phyloP scores from a whole-genome alignment of 2,888 invertebrate genomes.

The Argyresthia albistria region DNA sequence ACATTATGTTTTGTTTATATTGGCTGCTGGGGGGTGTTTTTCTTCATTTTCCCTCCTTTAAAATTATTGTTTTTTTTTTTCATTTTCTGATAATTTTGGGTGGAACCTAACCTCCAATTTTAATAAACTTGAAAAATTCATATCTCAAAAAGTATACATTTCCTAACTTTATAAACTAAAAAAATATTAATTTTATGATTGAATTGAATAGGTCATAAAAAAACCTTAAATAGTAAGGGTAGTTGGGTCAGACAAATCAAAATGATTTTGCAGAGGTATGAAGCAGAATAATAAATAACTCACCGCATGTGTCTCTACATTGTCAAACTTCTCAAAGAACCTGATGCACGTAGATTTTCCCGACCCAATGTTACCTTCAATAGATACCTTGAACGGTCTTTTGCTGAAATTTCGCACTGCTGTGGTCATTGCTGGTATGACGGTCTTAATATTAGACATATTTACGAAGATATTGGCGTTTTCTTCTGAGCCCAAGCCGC shows the following conservation, averaged over 20 bases:
- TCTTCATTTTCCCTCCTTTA: too few species aligned
- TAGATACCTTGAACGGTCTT: constrained; percentile 78
- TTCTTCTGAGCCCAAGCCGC: too few species aligned
- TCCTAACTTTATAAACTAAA: too few species aligned
- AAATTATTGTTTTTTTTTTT: too few species aligned
- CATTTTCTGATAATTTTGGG: too few species aligned
- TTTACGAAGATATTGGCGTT: background rate
- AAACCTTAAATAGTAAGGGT: background rate
- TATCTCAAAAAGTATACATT: too few species aligned
- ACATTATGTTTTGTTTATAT: too few species aligned
- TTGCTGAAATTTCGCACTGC: constrained; percentile 30
- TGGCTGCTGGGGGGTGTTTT: too few species aligned
- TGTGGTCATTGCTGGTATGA: constrained; percentile 19
- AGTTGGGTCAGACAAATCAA: background rate
- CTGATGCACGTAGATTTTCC: constrained; percentile 86
- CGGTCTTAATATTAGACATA: constrained; percentile 40
- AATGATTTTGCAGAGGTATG: background rate
- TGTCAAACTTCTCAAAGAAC: constrained; percentile 76
- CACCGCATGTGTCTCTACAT: constrained; percentile 70
- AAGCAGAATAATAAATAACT: constrained; percentile 15
- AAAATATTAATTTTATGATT: background rate
- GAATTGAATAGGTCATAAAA: background rate
- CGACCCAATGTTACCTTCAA: constrained; percentile 87
- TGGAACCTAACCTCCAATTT: too few species aligned
- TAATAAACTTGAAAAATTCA: too few species aligned